A percentile compares a stretch with the other conserved stretches of the same genome.
Conservation (phyloP, 2,888 invertebrate species). For the Rhodophaea formosa region DNA sequence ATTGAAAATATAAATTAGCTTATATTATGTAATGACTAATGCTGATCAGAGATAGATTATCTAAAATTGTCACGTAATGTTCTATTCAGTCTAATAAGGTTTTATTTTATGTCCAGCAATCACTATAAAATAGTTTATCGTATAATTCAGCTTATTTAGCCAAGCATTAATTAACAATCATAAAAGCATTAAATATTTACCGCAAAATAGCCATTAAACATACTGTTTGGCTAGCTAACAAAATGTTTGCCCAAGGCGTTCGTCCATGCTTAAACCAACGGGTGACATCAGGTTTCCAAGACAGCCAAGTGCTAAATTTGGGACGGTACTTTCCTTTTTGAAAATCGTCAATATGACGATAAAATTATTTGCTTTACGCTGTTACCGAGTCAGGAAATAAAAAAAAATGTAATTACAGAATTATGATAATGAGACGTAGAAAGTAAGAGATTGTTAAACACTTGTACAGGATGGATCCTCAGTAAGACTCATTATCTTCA, state of each 20-base stretch:
- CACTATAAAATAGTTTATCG: background rate
- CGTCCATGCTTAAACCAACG: constrained; percentile 5
- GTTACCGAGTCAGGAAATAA: background rate
- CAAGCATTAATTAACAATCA: constrained; percentile 36
- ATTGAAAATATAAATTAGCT: too few relatives aligned
- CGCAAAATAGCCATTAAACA: constrained; percentile 29
- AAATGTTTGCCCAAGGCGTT: constrained; percentile 21
- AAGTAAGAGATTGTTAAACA: constrained; percentile 14
- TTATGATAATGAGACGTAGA: constrained; percentile 13
- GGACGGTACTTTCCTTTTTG: constrained; percentile 9
- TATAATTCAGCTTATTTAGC: constrained; percentile 15
- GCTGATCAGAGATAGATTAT: too few relatives aligned
- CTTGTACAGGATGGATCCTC: background rate
- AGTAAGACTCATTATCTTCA: background rate
- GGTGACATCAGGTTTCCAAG: constrained; percentile 13
- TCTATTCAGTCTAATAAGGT: background rate
- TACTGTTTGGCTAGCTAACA: constrained; percentile 26
- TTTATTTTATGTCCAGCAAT: constrained; percentile 6
- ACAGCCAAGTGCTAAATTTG: constrained; percentile 8
- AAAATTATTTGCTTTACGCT: background rate
- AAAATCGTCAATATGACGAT: constrained; percentile 2
- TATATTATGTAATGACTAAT: too few relatives aligned
- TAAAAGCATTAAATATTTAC: constrained; percentile 40
- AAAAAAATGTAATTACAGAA: constrained; percentile 8
- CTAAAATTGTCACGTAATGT: background rate